Base-by-base conservation (phyloP, 1,140 invertebrate genomes). In the Goniozus legneri region DNA sequence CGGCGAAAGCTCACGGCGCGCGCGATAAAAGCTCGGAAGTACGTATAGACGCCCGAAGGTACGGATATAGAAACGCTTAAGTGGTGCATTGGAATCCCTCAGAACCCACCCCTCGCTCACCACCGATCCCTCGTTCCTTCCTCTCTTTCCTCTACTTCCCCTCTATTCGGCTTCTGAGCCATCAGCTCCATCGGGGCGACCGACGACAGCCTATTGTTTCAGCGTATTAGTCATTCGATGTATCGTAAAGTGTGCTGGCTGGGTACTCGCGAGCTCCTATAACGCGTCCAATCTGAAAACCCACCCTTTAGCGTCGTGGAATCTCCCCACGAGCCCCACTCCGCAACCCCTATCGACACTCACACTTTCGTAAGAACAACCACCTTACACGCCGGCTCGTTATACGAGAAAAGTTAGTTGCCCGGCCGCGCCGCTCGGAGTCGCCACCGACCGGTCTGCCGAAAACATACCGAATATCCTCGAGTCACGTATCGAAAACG, bases 161-260 rank as follows among this genome's bases (percentile, higher is more conserved):
- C 53, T 53, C 52, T 44, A 40, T 49, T 52, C 50, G 48, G 32
- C 49, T 52, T 44, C 52, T 51, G 58, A 56, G 54, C 58, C 63
- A 54, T 61, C 65, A 65, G 58, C 65, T 62, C 71, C 69, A 62
- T 64, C 66, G 62, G 56, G 61, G 60, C 60, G 60, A 52, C 56
- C 68, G 65, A 73, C 69, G 71, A 69, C 66, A 67, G 72, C 69
- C 73, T 71, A 75, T 76, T 76, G 71, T 75, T 75, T 74, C 72
- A 69, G 62, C 71, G 67, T 75, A 76, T 76, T 76, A 75, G 73
- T 76, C 72, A 75, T 76, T 76, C 69, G 69, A 72, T 67, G 63
- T 74, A 75, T 75, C 65, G 72, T 62, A 69, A 73, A 75, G 67
- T 69, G 71, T 69, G 56, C 64, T 66, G 62, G 37, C 48, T 53